Percentiles rank a stretch among this genome's conserved stretches.
phyloP scores from a whole-genome alignment of 2,797 vertebrate species.

The Rhinella marina region DNA sequence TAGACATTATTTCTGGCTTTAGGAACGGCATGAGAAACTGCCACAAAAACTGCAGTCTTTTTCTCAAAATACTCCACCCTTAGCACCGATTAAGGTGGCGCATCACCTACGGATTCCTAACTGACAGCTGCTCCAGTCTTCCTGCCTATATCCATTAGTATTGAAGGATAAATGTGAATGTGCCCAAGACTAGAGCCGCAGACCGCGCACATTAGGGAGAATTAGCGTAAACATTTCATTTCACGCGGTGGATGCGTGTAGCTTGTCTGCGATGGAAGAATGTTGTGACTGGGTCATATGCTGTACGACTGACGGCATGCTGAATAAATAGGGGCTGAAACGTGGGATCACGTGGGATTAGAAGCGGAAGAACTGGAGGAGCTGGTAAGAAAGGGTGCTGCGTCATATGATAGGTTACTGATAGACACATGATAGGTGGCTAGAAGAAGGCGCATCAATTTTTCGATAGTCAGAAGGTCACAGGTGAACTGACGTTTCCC shows the following conservation, averaged over 20 bases:
- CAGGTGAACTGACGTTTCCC: neutral
- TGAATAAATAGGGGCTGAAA: neutral
- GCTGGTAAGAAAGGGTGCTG: neutral
- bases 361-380: neutral
- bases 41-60: too few species aligned
- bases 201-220: neutral
- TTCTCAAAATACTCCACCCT: too few species aligned
- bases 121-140: neutral
- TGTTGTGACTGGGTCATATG: conserved; percentile 25
- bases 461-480: neutral
- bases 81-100: neutral
- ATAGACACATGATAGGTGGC: neutral
- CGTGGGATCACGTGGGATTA: neutral
- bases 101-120: neutral
- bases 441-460: neutral
- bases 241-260: neutral
- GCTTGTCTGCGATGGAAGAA: neutral
- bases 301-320: neutral
- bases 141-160: neutral
- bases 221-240: neutral
- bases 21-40: too few species aligned
- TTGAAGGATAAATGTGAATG: conserved; percentile 3
- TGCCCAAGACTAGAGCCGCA: neutral
- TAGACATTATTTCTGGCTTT: too few species aligned
- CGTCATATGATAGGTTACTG: neutral